A percentile compares a stretch with the other conserved stretches of the same genome.
These are phyloP conservation scores for Allophyes oxyacanthae DNA, from an alignment of 2,888 invertebrate genomes.

Conservation along the genomic window DNA sequence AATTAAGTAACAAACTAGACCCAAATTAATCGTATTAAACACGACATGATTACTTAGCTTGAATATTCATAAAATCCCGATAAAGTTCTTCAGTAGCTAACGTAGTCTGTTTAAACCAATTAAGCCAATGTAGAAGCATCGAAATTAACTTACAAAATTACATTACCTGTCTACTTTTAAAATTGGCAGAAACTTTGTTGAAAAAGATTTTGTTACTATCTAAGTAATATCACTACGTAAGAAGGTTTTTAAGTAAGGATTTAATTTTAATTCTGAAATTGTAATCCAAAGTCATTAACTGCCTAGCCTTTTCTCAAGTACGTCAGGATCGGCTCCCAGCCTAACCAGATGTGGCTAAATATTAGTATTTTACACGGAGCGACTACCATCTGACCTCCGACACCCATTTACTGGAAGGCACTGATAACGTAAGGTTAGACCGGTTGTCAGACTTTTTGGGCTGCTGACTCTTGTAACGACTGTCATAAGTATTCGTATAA, in stretches of 20 bases:
- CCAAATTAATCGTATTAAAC: constrained; percentile 72
- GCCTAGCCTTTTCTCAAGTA: too few species aligned
- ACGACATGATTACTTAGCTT: constrained; percentile 67
- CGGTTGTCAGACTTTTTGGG: too few species aligned
- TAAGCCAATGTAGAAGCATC: constrained; percentile 49
- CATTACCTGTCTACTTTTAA: constrained; percentile 35
- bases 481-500: too few species aligned
- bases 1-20: constrained; percentile 35
- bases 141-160: constrained; percentile 48
- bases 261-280: not conserved
- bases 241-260: not conserved
- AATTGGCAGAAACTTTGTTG: constrained; percentile 26
- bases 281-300: too few species aligned
- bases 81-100: constrained; percentile 69
- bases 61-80: constrained; percentile 73
- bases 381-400: too few species aligned
- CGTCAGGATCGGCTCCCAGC: too few species aligned
- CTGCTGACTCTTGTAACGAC: too few species aligned
- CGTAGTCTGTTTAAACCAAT: constrained; percentile 65
- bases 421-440: too few species aligned
- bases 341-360: too few species aligned
- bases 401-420: too few species aligned
- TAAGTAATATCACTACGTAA: constrained; percentile 5
- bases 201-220: constrained; percentile 21
- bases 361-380: too few species aligned